Evolutionary conservation across 2,888 invertebrate genomes (phyloP).

Genomic region (Toxonevra muliebris): DNA sequence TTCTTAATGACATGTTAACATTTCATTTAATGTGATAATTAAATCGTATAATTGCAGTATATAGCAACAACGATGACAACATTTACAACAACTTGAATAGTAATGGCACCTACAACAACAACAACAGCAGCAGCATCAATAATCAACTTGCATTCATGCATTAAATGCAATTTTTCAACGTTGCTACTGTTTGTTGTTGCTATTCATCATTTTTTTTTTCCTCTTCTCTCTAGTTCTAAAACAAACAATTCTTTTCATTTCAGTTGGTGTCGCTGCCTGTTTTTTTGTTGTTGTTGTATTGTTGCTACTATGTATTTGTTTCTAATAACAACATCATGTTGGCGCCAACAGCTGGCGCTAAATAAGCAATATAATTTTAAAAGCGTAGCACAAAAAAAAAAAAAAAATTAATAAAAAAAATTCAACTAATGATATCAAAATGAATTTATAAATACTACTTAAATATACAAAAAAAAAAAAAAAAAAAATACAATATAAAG

Average conservation of each 20-base stretch:
- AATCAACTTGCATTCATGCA: conserved; percentile 1
- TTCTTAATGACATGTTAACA: background rate
- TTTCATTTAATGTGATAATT: conserved; percentile 15
- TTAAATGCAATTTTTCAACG: background rate
- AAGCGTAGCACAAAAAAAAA: background rate
- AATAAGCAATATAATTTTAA: background rate
- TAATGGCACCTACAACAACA: background rate
- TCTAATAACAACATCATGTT: background rate
- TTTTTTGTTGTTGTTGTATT: background rate
- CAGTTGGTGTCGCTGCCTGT: background rate
- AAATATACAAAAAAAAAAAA: background rate
- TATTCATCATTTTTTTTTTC: background rate
- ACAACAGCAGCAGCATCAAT: background rate
- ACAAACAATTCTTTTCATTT: background rate
- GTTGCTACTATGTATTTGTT: background rate
- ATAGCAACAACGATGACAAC: background rate
- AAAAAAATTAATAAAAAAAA: background rate
- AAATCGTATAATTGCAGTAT: conserved; percentile 5
- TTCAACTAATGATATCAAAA: background rate
- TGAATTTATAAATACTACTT: background rate
- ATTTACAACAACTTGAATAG: background rate
- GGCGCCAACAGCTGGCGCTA: background rate
- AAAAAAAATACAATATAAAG: background rate
- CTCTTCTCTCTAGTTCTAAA: background rate
- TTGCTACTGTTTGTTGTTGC: background rate